Percentiles rank a stretch among this genome's conserved stretches.
Conservation (phyloP, 2,888 invertebrate species). For the Heliconius aoede region DNA sequence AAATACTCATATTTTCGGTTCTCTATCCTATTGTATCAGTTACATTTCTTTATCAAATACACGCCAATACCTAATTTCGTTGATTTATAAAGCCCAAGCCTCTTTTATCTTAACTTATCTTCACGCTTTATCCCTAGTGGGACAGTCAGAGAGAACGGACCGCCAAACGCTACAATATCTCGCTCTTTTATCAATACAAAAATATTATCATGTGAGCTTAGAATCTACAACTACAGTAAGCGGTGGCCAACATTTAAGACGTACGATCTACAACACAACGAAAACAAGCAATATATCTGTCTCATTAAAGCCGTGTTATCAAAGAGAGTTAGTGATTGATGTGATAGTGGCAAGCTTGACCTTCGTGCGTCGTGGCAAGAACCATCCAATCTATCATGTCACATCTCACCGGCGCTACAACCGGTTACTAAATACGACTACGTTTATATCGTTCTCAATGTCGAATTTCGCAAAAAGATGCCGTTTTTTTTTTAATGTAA, state of each 20-base stretch:
- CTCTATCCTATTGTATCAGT: no score
- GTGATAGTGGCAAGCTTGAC: conserved; percentile 10
- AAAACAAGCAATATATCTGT: conserved; percentile 15
- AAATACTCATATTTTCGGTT: no score
- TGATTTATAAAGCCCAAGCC: neutral
- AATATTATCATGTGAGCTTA: neutral
- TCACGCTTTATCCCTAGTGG: no score
- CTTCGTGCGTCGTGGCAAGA: conserved; percentile 18
- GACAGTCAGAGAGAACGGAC: no score
- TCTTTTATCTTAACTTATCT: no score
- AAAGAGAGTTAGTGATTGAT: conserved; percentile 18
- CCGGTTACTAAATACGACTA: conserved; percentile 34
- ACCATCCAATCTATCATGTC: conserved; percentile 32
- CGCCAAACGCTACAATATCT: no score
- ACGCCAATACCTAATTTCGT: neutral
- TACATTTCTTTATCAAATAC: neutral
- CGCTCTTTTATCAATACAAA: neutral
- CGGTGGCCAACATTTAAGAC: neutral
- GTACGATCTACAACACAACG: neutral
- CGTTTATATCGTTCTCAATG: conserved; percentile 30
- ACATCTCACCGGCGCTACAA: conserved; percentile 28
- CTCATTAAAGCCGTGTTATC: conserved; percentile 21
- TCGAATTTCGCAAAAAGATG: conserved; percentile 31
- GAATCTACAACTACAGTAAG: neutral
- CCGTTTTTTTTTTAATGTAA: conserved; percentile 14